Base-by-base conservation (phyloP, 1,140 invertebrate species). In the Drosophila ananassae region DNA sequence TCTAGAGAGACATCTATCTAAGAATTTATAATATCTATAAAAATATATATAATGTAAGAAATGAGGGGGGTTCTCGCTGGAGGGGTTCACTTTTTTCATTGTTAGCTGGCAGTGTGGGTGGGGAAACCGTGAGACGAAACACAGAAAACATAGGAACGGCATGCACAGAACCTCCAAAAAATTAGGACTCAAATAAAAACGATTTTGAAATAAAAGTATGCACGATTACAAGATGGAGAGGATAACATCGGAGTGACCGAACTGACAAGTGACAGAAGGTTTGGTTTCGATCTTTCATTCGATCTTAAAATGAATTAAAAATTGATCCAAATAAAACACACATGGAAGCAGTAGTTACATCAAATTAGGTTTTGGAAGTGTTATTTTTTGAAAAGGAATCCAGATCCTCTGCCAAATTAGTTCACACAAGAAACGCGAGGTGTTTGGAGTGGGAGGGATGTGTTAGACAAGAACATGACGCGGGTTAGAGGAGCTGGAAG, bases 141-240 rank as follows among this genome's bases (percentile, higher is more conserved):
- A 69, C 66, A 57, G 10, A 69, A 71, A 48, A 32, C 32, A 69
- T 69, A 69, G 44, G 32, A 69, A 69, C 63, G 41, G 25, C 44
- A 69, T 67, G 63, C 64, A 32, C 46, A 53, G 22, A 48, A 50
- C 37, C 52, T 63, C 53, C 1, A 53, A 30, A 9, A 24, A 7
- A 24, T 12, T 17, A 63, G 34, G 34, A 37, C 10, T 46, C 10
- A 17, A 21, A 21, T 34, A 64, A 28, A 63, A 66, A 64, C 28
- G 24, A 39, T 51, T 39, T 44, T 37, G 37, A 48, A 22, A 25
- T 34, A 24, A 12, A 39, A 55, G 44, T 63, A 68, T 55, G 30
- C 62, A 54, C 48, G 34, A 55, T 47, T 67, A 4, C 13, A 69
- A 8, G 22, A 51, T 13, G 41, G 17, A 34, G 25, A 24, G 9